Percentiles rank a stretch among this genome's conserved stretches.
These are phyloP conservation scores for Rhinogobius similis DNA, from an alignment of 2,113 vertebrate species.

Conservation along the genomic window DNA sequence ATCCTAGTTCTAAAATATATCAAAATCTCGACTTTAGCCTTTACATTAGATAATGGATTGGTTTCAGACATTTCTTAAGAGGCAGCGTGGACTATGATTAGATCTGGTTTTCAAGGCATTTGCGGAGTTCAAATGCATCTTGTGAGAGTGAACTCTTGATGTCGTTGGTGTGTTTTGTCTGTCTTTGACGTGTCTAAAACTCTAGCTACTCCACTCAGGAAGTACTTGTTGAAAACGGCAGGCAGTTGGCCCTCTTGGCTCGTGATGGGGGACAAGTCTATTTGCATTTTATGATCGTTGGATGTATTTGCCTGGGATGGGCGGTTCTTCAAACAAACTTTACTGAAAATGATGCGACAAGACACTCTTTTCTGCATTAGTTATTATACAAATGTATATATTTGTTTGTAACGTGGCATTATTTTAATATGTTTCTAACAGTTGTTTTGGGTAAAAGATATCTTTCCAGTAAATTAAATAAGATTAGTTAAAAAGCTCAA, in stretches of 20 bases:
- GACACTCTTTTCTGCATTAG: no score
- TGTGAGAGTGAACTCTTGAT: slow-evolving; percentile 13
- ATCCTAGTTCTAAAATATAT: neutral
- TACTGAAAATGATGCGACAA: slow-evolving; percentile 41
- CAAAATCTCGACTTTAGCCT: neutral
- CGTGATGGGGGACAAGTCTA: slow-evolving; percentile 49
- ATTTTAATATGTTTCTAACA: slow-evolving; percentile 6
- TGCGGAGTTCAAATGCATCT: neutral
- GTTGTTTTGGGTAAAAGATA: no score
- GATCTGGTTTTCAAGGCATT: neutral
- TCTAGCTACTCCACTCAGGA: slow-evolving; percentile 20
- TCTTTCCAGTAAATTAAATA: no score
- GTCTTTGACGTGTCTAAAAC: slow-evolving; percentile 31
- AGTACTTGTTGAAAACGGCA: slow-evolving; percentile 32
- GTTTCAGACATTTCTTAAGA: neutral
- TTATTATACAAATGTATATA: no score
- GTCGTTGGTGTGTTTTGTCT: slow-evolving; percentile 15
- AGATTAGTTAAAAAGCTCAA: no score
- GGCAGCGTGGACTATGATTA: neutral
- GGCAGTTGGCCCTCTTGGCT: slow-evolving; percentile 51
- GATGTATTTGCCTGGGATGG: slow-evolving; percentile 32
- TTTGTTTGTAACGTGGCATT: slow-evolving; percentile 60
- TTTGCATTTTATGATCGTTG: slow-evolving; percentile 53
- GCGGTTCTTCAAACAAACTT: slow-evolving; percentile 35
- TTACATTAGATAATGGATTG: neutral